These are phyloP conservation scores for Margaritifera margaritifera DNA, from an alignment of 2,888 invertebrate species.

Conservation along the genomic window DNA sequence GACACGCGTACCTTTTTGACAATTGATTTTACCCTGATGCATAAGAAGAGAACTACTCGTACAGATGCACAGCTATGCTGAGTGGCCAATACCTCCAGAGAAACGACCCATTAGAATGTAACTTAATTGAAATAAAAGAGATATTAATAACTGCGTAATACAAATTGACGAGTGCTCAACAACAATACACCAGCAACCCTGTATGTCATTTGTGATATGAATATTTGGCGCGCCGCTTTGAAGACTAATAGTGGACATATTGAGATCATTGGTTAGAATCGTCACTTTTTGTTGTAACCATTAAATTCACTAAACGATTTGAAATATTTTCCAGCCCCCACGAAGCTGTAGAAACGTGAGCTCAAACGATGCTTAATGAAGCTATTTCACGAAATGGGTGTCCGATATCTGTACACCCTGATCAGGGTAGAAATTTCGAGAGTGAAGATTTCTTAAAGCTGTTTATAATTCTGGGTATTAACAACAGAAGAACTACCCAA, in stretches of 20 bases:
- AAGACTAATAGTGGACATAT: constrained; percentile 17
- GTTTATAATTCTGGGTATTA: constrained; percentile 14
- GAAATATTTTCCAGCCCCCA: constrained; percentile 18
- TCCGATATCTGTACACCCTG: constrained; percentile 19
- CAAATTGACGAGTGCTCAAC: constrained; percentile 17
- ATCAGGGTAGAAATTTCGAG: constrained; percentile 20
- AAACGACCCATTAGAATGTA: constrained; percentile 13
- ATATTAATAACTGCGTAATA: constrained; percentile 6
- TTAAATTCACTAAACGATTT: constrained; percentile 25
- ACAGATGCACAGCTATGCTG: constrained; percentile 15
- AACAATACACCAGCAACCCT: constrained; percentile 12
- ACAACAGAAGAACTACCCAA: constrained; percentile 26
- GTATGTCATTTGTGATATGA: constrained; percentile 74
- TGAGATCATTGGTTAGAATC: constrained; percentile 24
- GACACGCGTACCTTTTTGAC: constrained; percentile 1
- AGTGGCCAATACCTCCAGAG: constrained; percentile 20
- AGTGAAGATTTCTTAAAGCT: constrained; percentile 18
- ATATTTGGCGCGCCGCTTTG: constrained; percentile 80
- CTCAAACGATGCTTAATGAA: constrained; percentile 14
- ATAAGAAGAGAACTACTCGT: constrained; percentile 9
- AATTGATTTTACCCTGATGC: constrained; percentile 7
- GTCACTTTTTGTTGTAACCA: constrained; percentile 17
- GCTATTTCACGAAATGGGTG: constrained; percentile 22
- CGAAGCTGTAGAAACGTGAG: constrained; percentile 24
- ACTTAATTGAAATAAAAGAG: constrained; percentile 17